Conservation (phyloP, 2,797 vertebrate species). For the Podarcis lilfordi region DNA sequence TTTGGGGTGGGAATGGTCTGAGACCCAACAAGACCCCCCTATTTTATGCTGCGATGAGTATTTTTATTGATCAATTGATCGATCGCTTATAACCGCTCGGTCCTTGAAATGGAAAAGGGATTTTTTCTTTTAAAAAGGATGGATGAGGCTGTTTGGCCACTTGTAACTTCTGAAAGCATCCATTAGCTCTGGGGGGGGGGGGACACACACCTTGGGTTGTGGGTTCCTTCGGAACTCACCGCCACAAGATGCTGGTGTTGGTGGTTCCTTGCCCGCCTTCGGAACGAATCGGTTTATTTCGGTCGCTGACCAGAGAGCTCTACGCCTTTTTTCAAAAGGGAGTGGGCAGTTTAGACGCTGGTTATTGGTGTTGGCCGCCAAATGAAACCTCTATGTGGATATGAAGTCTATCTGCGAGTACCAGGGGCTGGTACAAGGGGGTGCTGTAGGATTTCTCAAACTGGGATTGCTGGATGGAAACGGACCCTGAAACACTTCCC, state of each 20-base stretch:
- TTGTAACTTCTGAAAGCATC: not conserved
- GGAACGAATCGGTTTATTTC: no score
- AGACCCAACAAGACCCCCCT: not conserved
- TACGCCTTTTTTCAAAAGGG: not conserved
- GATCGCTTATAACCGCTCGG: no score
- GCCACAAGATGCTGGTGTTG: not conserved
- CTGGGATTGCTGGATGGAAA: not conserved
- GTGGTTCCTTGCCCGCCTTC: not conserved
- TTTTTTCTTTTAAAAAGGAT: not conserved
- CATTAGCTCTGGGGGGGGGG: not conserved
- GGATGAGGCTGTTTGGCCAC: not conserved
- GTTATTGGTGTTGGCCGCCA: not conserved
- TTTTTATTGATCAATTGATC: no score
- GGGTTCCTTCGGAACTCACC: not conserved
- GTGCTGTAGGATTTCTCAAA: not conserved
- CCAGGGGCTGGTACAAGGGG: no score
- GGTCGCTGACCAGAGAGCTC: no score
- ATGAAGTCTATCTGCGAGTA: not conserved
- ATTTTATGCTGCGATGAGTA: no score
- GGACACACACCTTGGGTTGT: no score
- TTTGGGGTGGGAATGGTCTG: not conserved
- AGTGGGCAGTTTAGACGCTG: no score
- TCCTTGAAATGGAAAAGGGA: not conserved
- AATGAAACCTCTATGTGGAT: not conserved
- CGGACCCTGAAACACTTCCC: not conserved